These are phyloP conservation scores for Helostoma temminkii DNA, from an alignment of 2,797 vertebrate genomes.

Conservation along the genomic window DNA sequence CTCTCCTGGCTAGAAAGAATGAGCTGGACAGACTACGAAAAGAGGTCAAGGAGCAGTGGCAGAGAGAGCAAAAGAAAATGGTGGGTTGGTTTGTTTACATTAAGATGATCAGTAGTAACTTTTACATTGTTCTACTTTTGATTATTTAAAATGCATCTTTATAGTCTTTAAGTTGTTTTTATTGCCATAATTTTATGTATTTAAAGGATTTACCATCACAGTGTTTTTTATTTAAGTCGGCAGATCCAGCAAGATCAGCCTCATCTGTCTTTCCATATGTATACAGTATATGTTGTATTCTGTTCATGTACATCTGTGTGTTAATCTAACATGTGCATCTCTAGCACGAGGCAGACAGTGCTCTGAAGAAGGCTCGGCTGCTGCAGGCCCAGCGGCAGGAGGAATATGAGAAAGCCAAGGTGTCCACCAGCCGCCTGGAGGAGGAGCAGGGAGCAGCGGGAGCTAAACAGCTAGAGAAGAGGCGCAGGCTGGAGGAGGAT, in stretches of 20 bases:
- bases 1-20: constrained; percentile 92
- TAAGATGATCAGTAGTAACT: too few relatives aligned
- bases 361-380: constrained; percentile 91
- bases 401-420: constrained; percentile 95
- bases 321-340: constrained; percentile 3
- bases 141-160: neutral
- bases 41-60: constrained; percentile 98
- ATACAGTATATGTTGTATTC: neutral
- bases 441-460: constrained; percentile 89
- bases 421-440: constrained; percentile 90
- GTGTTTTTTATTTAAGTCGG: neutral
- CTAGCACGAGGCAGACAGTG: constrained; percentile 92
- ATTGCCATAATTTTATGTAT: neutral
- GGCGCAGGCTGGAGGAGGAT: constrained; percentile 93
- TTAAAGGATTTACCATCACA: too few relatives aligned
- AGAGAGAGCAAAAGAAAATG: constrained; percentile 97
- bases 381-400: constrained; percentile 93
- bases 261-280: neutral
- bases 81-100: constrained; percentile 77
- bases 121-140: neutral
- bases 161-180: too few relatives aligned
- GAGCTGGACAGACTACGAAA: constrained; percentile 97
- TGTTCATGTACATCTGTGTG: neutral
- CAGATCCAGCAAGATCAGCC: neutral
- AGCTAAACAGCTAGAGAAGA: constrained; percentile 93